Percentiles rank a stretch among this genome's conserved stretches.
Conservation (phyloP, 2,888 invertebrate genomes). For the Brachycybe producta region DNA sequence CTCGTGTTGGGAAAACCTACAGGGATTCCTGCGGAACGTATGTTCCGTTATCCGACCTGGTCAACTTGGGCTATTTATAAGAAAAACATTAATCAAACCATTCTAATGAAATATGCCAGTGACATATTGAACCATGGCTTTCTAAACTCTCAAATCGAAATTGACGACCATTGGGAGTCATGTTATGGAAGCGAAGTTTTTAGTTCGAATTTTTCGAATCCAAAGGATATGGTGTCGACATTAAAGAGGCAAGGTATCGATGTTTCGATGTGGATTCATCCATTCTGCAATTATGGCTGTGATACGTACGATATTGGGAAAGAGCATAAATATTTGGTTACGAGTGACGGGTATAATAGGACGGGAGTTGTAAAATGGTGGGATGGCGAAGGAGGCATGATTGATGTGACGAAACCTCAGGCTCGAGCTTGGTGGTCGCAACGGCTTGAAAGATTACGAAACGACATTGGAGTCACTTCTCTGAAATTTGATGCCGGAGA, state of each 20-base stretch:
- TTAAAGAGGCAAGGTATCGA: conserved; percentile 27
- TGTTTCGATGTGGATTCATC: conserved; percentile 29
- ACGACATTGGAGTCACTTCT: conserved; percentile 52
- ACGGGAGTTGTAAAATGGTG: conserved; percentile 37
- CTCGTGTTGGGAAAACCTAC: conserved; percentile 47
- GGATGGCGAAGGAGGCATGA: conserved; percentile 42
- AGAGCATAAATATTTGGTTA: conserved; percentile 37
- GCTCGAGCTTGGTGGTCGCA: conserved; percentile 41
- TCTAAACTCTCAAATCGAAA: conserved; percentile 39
- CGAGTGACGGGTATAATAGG: conserved; percentile 27
- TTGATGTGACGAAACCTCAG: conserved; percentile 59
- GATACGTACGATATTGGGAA: conserved; percentile 26
- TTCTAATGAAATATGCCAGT: conserved; percentile 45
- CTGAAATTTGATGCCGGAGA: conserved; percentile 76
- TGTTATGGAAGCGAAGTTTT: conserved; percentile 34
- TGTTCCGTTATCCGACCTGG: conserved; percentile 72
- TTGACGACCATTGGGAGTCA: conserved; percentile 38
- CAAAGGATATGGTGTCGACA: conserved; percentile 27
- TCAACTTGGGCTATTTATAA: conserved; percentile 73
- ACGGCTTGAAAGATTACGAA: conserved; percentile 39
- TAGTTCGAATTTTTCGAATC: conserved; percentile 31
- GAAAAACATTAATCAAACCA: conserved; percentile 48
- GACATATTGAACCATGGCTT: conserved; percentile 53
- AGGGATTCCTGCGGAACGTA: conserved; percentile 49
- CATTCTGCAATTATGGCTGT: conserved; percentile 29